Base-by-base conservation (phyloP, 2,797 vertebrate species). In the Perodicticus potto region DNA sequence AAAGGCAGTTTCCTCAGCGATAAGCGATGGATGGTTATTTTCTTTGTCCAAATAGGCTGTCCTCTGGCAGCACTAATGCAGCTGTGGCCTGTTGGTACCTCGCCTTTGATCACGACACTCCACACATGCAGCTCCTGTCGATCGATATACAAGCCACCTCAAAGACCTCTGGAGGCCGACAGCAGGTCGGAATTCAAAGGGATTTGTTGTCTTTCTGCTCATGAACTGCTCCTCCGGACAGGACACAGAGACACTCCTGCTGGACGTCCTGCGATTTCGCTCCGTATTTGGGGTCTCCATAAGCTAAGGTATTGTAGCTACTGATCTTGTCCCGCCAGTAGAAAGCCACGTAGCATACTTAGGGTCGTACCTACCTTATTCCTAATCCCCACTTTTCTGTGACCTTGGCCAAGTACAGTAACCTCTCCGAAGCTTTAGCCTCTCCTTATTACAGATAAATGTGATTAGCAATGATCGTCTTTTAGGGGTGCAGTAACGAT, bases 141-240 rank as follows among this genome's bases (percentile, higher is more conserved):
- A 91, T 97, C 94, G 77, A 90, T 69, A 92, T 0, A 85, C 65
- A 90, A 93, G 89, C 63, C 65, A 95, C 43, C 83, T 92, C 86
- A 34, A 81, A 94, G 84, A 86, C 32, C 57, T 84, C 43, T 1
- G 0, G 59, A 91, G 43, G 49, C 74, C 89, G 74, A 84, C 82
- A 91, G 83, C 16, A 92, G 23, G 59, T 73, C 22, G 7, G 72
- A 43, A 87, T 90, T 89, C 87, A 93, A 77, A 88, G 81, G 63
- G 73, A 94, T 67, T 5, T 43, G 43, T 32, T 49, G 37, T 23
- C 49, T 81, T 90, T 74, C 63, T 43, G 23, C 72, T 32, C n/a
- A n/a, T 0, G n/a, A 53, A 59, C 69, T 16, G 3, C 9, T 55
- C 40, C 34, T 49, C 14, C 69, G 81, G 43, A 14, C 27, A 74